Evolutionary conservation across 2,113 vertebrate genomes (phyloP).

Genomic region (Odobenus rosmarus): DNA sequence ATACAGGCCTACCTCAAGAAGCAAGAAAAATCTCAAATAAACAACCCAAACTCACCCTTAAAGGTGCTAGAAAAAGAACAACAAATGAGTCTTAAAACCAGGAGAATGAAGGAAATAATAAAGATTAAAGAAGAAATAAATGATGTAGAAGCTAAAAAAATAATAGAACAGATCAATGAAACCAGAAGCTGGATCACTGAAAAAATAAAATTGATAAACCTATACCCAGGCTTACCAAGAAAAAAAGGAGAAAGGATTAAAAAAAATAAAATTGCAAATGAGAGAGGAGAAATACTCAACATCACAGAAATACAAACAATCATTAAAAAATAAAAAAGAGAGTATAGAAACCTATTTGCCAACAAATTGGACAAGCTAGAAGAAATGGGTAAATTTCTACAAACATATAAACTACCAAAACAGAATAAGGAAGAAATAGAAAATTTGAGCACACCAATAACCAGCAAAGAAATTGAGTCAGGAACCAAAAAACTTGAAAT

Average conservation of each 20-base stretch:
- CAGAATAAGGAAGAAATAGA: neutral
- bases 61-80: neutral
- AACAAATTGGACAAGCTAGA: neutral
- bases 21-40: neutral
- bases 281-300: neutral
- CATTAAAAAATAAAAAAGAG: neutral
- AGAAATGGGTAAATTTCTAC: neutral
- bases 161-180: neutral
- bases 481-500: neutral
- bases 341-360: neutral
- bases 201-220: neutral
- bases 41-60: neutral
- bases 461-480: neutral
- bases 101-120: neutral
- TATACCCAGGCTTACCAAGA: neutral
- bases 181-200: neutral
- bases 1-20: neutral
- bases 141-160: neutral
- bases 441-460: neutral
- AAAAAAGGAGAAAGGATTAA: neutral
- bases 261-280: neutral
- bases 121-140: neutral
- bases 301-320: neutral
- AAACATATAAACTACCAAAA: neutral
- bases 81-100: neutral